A percentile compares a stretch with the other conserved stretches of the same genome.
Evolutionary conservation across 2,797 vertebrate species (phyloP).

Genomic region (Gambusia yucatana): DNA sequence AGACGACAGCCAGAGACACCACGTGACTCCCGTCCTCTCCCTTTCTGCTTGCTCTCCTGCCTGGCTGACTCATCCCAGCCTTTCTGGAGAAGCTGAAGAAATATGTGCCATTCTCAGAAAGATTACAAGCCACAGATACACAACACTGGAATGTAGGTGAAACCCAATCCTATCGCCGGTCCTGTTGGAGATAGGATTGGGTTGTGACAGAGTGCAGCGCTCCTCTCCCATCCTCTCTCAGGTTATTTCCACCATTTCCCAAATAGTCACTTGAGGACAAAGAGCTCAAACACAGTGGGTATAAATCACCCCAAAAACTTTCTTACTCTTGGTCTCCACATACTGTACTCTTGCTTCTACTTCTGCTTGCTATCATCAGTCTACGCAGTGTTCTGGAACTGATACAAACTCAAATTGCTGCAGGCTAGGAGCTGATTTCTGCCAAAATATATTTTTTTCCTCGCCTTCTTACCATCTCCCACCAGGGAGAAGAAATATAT

Average conservation of each 20-base stretch:
- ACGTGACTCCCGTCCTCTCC: conserved; percentile 33
- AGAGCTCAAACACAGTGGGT: conserved; percentile 27
- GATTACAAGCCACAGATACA: conserved; percentile 57
- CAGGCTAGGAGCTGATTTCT: conserved; percentile 37
- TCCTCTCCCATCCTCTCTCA: conserved; percentile 27
- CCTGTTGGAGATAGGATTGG: conserved; percentile 8
- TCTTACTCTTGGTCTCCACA: conserved; percentile 21
- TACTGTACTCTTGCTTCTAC: conserved; percentile 7
- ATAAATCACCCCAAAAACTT: conserved; percentile 19
- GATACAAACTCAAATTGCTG: conserved; percentile 31
- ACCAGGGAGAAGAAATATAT: conserved; percentile 40
- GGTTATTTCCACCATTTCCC: conserved; percentile 26
- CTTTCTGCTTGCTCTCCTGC: conserved; percentile 11
- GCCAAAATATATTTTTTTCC: conserved; percentile 28
- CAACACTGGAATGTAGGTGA: conserved; percentile 56
- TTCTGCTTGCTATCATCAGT: conserved; percentile 27
- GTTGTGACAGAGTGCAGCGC: conserved; percentile 15
- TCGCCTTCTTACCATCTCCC: conserved; percentile 38
- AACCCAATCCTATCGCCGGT: conserved; percentile 51
- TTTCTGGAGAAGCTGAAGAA: conserved; percentile 57
- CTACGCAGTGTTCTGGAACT: conserved; percentile 15
- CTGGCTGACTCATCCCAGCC: conserved; percentile 58
- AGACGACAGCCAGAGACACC: conserved; percentile 34
- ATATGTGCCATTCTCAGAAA: conserved; percentile 59
- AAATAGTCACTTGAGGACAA: conserved; percentile 31